phyloP scores from a whole-genome alignment of 2,888 invertebrate genomes.

The Lasioglossum lativentre region DNA sequence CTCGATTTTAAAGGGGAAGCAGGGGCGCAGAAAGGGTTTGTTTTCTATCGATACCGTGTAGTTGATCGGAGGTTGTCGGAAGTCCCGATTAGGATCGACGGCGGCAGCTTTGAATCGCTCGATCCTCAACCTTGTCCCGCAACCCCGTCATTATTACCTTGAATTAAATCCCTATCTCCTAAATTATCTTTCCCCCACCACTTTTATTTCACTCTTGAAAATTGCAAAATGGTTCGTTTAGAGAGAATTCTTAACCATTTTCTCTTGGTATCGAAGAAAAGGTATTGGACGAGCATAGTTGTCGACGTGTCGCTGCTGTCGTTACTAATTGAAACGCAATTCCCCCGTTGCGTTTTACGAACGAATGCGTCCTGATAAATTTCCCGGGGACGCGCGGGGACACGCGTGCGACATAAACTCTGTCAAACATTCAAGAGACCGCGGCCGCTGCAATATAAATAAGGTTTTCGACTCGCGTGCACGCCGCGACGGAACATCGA shows the following conservation, averaged over 20 bases:
- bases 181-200: neutral
- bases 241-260: too few relatives aligned
- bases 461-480: slow-evolving; percentile 55
- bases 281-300: neutral
- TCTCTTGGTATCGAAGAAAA: neutral
- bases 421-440: slow-evolving; percentile 66
- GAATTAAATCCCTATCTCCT: too few relatives aligned
- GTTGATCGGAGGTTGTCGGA: slow-evolving; percentile 59
- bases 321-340: slow-evolving; percentile 40
- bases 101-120: slow-evolving; percentile 56
- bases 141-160: slow-evolving; percentile 29
- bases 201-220: neutral
- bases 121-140: slow-evolving; percentile 45
- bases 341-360: slow-evolving; percentile 27
- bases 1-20: slow-evolving; percentile 66
- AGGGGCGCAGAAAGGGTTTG: slow-evolving; percentile 56
- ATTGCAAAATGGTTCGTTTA: too few relatives aligned
- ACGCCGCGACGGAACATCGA: slow-evolving; percentile 18
- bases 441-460: slow-evolving; percentile 62
- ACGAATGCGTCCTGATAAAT: slow-evolving; percentile 42
- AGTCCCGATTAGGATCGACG: slow-evolving; percentile 66
- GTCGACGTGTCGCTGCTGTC: neutral
- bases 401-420: slow-evolving; percentile 64
- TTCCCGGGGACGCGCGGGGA: slow-evolving; percentile 26
- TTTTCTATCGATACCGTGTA: slow-evolving; percentile 68